phyloP scores from a whole-genome alignment of 2,113 vertebrate species.

The Apistogramma diplotaenia region DNA sequence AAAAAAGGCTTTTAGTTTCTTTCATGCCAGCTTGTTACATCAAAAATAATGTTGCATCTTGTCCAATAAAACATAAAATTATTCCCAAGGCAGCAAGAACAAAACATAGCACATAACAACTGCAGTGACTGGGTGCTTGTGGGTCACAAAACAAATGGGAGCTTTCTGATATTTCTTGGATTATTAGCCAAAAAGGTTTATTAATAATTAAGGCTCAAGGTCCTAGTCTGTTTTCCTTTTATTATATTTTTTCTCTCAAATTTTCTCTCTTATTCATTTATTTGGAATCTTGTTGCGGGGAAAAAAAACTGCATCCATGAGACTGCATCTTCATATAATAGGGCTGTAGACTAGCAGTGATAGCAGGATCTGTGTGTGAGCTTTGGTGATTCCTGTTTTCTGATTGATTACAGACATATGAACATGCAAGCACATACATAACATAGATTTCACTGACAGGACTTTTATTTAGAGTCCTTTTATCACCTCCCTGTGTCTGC shows the following conservation, averaged over 20 bases:
- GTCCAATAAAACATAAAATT: background rate
- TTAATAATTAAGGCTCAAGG: background rate
- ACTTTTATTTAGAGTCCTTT: background rate
- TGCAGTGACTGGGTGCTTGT: background rate
- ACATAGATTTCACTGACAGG: background rate
- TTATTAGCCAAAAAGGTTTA: background rate
- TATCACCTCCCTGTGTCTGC: constrained; percentile 30
- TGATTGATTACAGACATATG: background rate
- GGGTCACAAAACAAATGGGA: constrained; percentile 11
- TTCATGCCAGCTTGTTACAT: background rate
- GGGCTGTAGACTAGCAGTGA: background rate
- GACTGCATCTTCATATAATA: background rate
- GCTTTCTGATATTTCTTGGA: constrained; percentile 24
- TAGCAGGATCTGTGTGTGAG: background rate
- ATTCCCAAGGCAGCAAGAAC: background rate
- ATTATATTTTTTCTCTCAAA: background rate
- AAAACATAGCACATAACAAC: constrained; percentile 1
- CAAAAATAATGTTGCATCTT: background rate
- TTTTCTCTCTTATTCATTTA: background rate
- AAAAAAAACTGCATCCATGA: background rate
- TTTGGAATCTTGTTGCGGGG: background rate
- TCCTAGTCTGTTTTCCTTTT: background rate
- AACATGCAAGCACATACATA: background rate
- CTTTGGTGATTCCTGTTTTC: constrained; percentile 28
- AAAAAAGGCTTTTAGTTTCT: background rate